A percentile compares a stretch with the other conserved stretches of the same genome.
Conservation (phyloP, 2,113 vertebrate species). For the Ptilorrhoa leucosticta region DNA sequence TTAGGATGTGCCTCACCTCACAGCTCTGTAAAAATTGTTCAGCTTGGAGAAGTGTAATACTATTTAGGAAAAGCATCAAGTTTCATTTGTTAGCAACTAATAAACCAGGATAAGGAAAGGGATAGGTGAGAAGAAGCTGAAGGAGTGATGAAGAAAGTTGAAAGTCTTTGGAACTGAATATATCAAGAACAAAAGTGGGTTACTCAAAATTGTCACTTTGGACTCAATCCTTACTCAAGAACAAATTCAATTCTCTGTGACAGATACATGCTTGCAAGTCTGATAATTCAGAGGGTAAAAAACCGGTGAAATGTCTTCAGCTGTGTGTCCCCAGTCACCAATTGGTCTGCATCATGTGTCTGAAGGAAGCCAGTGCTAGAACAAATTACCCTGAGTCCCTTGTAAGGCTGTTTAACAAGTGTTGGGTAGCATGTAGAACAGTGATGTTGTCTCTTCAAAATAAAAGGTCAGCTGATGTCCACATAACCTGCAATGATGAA, state of each 20-base stretch:
- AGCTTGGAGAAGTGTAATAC: not conserved
- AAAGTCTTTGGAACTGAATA: not conserved
- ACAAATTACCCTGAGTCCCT: not conserved
- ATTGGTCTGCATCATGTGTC: rapidly evolving
- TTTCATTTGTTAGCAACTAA: not conserved
- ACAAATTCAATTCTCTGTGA: not conserved
- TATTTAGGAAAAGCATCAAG: not conserved
- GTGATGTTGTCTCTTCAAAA: not conserved
- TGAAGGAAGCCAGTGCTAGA: not conserved
- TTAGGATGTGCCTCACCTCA: not conserved
- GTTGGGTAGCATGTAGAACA: not conserved
- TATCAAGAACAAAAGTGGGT: not conserved
- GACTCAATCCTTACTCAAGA: not conserved
- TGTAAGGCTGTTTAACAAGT: not conserved
- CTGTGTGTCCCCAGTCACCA: not conserved
- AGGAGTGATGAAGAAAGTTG: not conserved
- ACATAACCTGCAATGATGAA: not conserved
- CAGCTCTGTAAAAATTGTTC: not conserved
- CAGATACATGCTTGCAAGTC: not conserved
- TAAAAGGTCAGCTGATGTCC: not conserved
- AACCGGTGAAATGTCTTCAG: not conserved
- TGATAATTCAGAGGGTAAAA: not conserved
- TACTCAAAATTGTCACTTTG: not conserved
- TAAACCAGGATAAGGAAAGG: not conserved
- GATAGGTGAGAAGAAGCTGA: not conserved